These are phyloP conservation scores for Dasyurus viverrinus DNA, from an alignment of 2,113 vertebrate species.

Conservation along the genomic window DNA sequence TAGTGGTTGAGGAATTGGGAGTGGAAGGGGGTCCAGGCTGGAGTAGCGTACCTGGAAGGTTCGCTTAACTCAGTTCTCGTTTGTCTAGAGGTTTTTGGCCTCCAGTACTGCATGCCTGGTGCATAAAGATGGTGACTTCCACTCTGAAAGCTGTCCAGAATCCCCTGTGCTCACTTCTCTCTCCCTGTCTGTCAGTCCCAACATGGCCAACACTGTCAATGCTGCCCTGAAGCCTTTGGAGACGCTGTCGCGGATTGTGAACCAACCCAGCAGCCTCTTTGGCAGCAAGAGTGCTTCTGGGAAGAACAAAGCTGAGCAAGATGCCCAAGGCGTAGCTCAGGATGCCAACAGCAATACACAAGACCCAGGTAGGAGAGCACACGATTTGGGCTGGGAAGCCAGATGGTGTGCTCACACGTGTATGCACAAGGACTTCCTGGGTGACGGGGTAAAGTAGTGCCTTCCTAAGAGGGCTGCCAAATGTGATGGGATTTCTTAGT, in stretches of 20 bases:
- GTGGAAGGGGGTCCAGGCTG: no score
- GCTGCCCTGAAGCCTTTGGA: slow-evolving; percentile 95
- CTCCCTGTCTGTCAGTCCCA: slow-evolving; percentile 86
- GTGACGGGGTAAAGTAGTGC: no score
- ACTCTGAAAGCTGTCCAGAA: not conserved
- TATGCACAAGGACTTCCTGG: not conserved
- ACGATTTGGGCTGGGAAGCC: slow-evolving; percentile 34
- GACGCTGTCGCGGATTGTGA: slow-evolving; percentile 95
- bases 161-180: slow-evolving; percentile 57
- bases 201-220: slow-evolving; percentile 97
- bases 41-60: no score
- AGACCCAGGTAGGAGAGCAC: slow-evolving; percentile 87
- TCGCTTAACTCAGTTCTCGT: not conserved
- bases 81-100: not conserved
- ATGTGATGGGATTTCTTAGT: not conserved
- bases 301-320: slow-evolving; percentile 93
- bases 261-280: slow-evolving; percentile 95
- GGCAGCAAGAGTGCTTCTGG: slow-evolving; percentile 92
- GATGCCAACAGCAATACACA: slow-evolving; percentile 92
- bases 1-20: not conserved
- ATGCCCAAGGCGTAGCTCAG: slow-evolving; percentile 88
- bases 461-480: not conserved
- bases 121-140: not conserved
- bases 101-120: not conserved
- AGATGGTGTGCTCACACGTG: not conserved